phyloP scores from a whole-genome alignment of 23 tunicate species.

The Trididemnum miniatum region DNA sequence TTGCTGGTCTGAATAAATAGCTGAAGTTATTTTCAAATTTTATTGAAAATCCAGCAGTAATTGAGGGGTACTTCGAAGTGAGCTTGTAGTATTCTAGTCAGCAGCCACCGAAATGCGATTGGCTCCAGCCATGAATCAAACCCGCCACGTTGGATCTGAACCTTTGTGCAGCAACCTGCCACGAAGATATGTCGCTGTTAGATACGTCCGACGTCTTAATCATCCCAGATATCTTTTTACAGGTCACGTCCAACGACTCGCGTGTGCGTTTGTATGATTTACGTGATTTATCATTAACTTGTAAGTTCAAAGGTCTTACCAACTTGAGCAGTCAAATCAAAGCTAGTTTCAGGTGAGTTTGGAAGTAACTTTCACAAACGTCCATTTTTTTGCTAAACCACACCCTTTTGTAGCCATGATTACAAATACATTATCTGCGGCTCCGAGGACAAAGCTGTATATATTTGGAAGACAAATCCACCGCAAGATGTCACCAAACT shows the following conservation, averaged over 20 bases:
- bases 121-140: too few species aligned
- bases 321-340: conserved; percentile 90
- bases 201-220: not conserved
- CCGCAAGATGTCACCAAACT: conserved; percentile 91
- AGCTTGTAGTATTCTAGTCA: too few species aligned
- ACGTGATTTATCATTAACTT: conserved; percentile 76
- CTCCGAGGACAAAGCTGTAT: conserved; percentile 85
- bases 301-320: conserved; percentile 86
- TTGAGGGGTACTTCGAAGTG: too few species aligned
- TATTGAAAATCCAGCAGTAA: too few species aligned
- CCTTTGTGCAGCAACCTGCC: too few species aligned
- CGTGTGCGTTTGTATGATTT: conserved; percentile 87
- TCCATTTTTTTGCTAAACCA: not conserved
- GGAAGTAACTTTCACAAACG: not conserved
- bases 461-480: conserved; percentile 81
- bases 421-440: conserved; percentile 86
- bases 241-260: conserved; percentile 96
- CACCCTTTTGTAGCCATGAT: conserved; percentile 83
- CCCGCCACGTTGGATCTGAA: too few species aligned
- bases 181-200: too few species aligned
- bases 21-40: too few species aligned
- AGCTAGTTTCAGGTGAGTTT: conserved; percentile 91
- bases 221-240: not conserved
- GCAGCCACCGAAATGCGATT: too few species aligned
- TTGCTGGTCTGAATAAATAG: too few species aligned